Conservation (phyloP, 2,113 vertebrate genomes). For the Geococcyx californianus region DNA sequence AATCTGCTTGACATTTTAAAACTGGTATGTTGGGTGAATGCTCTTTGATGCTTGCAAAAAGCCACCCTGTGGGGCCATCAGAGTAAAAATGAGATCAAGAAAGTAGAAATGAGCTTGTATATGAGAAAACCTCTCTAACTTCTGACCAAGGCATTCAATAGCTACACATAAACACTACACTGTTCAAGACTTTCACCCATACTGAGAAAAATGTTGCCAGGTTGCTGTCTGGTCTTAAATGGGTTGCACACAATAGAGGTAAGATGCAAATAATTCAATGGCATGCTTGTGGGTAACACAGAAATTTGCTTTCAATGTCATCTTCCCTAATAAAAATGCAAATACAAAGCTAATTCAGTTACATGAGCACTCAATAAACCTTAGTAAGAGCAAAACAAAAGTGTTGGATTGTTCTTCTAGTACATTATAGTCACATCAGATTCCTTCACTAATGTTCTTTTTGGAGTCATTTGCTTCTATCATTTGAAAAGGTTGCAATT, state of each 20-base stretch:
- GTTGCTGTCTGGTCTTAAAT: not conserved
- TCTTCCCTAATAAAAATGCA: slow-evolving; percentile 43
- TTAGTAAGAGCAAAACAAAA: not conserved
- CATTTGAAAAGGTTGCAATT: not conserved
- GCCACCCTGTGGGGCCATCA: not conserved
- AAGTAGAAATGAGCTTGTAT: not conserved
- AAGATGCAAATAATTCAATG: not conserved
- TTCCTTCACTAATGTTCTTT: not conserved
- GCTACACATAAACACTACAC: not conserved
- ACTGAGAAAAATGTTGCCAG: not conserved
- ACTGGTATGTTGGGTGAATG: not conserved
- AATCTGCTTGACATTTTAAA: not conserved
- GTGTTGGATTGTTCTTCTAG: not conserved
- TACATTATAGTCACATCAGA: not conserved
- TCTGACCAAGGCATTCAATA: not conserved
- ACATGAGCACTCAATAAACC: not conserved
- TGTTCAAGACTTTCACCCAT: not conserved
- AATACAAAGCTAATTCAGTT: slow-evolving; percentile 23
- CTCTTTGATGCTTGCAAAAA: not conserved
- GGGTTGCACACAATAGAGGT: not conserved
- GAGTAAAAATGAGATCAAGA: not conserved
- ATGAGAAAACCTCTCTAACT: not conserved
- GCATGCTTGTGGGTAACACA: not conserved
- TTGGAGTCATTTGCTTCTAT: not conserved
- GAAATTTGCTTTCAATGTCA: slow-evolving; percentile 11